Conservation (phyloP, 2,113 vertebrate species). For the Gobiocypris rarus region DNA sequence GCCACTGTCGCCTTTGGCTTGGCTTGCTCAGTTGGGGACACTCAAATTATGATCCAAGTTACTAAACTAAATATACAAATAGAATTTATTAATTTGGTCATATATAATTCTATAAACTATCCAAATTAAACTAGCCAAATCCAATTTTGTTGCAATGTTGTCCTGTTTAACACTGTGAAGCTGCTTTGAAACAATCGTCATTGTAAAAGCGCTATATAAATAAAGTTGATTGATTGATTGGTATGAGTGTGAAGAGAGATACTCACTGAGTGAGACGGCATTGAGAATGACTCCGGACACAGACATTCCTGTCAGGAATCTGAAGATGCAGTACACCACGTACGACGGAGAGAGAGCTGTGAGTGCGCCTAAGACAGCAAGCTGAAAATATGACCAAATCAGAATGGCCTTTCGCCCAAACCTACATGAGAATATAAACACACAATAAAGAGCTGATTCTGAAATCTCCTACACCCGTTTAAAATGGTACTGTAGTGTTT, state of each 20-base stretch:
- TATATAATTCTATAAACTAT: too few species aligned
- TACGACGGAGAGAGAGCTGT: constrained; percentile 79
- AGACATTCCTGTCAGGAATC: constrained; percentile 85
- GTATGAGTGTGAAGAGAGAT: background rate
- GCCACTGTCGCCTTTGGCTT: too few species aligned
- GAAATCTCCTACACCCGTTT: background rate
- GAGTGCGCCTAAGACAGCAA: constrained; percentile 76
- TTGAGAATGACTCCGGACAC: constrained; percentile 87
- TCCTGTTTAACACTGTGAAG: too few species aligned
- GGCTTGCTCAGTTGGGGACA: too few species aligned
- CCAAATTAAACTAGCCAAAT: too few species aligned
- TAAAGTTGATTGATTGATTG: too few species aligned
- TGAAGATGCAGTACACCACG: constrained; percentile 77
- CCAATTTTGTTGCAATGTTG: too few species aligned
- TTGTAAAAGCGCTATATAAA: too few species aligned
- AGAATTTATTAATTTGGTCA: too few species aligned
- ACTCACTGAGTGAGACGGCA: constrained; percentile 82
- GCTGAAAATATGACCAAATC: constrained; percentile 84
- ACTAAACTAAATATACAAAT: too few species aligned
- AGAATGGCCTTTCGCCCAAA: constrained; percentile 81
- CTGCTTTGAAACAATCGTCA: too few species aligned
- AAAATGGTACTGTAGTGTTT: background rate
- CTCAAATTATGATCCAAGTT: too few species aligned
- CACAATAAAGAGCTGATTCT: background rate
- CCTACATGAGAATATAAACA: constrained; percentile 66